phyloP scores from a whole-genome alignment of 1,140 invertebrate species.

The Psix sp. region DNA sequence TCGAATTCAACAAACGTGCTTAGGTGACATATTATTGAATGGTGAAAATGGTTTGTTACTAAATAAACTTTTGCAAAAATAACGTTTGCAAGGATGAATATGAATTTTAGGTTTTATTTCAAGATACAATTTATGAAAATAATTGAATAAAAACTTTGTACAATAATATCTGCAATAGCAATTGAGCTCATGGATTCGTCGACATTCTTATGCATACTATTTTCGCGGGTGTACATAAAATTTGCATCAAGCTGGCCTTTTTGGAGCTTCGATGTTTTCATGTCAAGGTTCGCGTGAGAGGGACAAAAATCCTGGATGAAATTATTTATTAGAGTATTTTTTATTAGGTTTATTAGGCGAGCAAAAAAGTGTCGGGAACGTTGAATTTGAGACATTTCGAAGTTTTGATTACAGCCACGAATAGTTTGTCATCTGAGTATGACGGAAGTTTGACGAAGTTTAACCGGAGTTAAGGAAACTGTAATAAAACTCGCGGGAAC shows the following conservation, averaged over 20 bases:
- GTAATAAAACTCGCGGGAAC: conserved; percentile 35
- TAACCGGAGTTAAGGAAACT: conserved; percentile 39
- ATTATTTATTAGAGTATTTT: no score
- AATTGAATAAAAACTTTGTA: no score
- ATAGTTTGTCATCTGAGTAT: conserved; percentile 30
- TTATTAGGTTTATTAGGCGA: conserved; percentile 13
- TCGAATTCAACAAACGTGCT: conserved; percentile 38
- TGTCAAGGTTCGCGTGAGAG: no score
- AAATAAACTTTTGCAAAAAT: no score
- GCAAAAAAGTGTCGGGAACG: conserved; percentile 2
- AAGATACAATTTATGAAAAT: no score
- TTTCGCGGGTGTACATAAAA: conserved; percentile 28
- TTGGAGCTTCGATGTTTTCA: background rate
- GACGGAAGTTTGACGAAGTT: conserved; percentile 29
- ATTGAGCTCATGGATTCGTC: conserved; percentile 20
- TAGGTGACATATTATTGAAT: no score
- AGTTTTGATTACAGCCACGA: conserved; percentile 13
- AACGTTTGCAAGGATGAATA: no score
- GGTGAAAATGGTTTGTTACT: no score
- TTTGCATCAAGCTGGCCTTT: conserved; percentile 28
- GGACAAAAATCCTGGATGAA: no score
- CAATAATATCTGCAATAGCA: no score
- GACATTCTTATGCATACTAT: conserved; percentile 36
- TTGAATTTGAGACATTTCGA: conserved; percentile 10
- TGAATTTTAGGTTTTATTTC: no score